These are phyloP conservation scores for Megathymus violae DNA, from an alignment of 1,140 invertebrate species.

Conservation along the genomic window DNA sequence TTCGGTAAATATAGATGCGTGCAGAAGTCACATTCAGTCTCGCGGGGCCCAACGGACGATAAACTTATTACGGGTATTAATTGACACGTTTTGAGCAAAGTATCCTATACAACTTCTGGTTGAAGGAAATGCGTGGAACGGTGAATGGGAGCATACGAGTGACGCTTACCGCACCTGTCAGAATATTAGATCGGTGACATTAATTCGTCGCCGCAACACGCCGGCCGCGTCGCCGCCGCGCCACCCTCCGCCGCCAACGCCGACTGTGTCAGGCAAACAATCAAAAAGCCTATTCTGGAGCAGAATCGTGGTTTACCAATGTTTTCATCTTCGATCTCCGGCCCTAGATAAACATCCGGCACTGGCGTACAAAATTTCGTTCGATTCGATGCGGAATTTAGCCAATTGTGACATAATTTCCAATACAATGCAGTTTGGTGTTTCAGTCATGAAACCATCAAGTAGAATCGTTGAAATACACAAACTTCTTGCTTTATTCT, in stretches of 20 bases:
- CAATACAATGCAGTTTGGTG: background rate
- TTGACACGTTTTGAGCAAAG: too few relatives aligned
- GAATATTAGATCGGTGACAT: slow-evolving; percentile 77
- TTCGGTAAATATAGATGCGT: too few relatives aligned
- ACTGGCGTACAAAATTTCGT: slow-evolving; percentile 11
- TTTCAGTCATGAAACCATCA: too few relatives aligned
- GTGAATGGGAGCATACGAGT: slow-evolving; percentile 30
- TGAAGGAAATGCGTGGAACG: slow-evolving; percentile 12
- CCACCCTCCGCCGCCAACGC: slow-evolving; percentile 25
- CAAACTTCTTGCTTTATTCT: too few relatives aligned
- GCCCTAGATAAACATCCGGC: slow-evolving; percentile 61
- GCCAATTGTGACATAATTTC: background rate
- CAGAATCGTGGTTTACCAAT: slow-evolving; percentile 72
- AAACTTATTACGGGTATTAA: too few relatives aligned
- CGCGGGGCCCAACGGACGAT: too few relatives aligned
- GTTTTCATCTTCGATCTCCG: slow-evolving; percentile 70
- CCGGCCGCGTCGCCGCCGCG: slow-evolving; percentile 23
- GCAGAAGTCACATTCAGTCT: too few relatives aligned
- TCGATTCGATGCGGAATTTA: background rate
- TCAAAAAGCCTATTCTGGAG: slow-evolving; percentile 75
- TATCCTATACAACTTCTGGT: too few relatives aligned
- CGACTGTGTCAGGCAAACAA: slow-evolving; percentile 58
- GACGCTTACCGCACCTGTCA: slow-evolving; percentile 64
- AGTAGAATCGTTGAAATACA: too few relatives aligned
- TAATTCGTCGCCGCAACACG: slow-evolving; percentile 63